Conservation (phyloP, 2,888 invertebrate species). For the Archaeoteleia sp. region DNA sequence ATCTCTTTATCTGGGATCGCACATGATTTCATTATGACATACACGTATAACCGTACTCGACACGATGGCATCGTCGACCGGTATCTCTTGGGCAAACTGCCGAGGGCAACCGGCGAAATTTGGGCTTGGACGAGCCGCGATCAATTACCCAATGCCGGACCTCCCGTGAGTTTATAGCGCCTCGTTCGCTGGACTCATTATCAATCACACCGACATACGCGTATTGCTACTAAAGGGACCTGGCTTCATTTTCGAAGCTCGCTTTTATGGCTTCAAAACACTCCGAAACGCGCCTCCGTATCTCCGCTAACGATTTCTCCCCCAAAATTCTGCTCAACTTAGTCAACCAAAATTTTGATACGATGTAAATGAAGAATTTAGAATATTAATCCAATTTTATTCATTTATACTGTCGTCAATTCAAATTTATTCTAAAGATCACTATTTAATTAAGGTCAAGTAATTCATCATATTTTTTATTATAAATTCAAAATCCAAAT, state of each 20-base stretch:
- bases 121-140: slow-evolving; percentile 48
- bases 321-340: slow-evolving; percentile 1
- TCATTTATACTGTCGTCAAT: too few species aligned
- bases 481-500: too few species aligned
- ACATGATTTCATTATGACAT: slow-evolving; percentile 54
- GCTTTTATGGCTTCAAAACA: slow-evolving; percentile 25
- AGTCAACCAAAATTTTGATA: slow-evolving; percentile 2
- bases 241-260: slow-evolving; percentile 16
- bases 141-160: slow-evolving; percentile 59
- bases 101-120: slow-evolving; percentile 52
- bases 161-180: slow-evolving; percentile 60
- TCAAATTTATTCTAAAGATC: too few species aligned
- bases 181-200: slow-evolving; percentile 55
- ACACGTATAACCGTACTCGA: slow-evolving; percentile 48
- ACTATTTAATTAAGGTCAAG: too few species aligned
- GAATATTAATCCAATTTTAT: too few species aligned
- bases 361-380: not conserved
- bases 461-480: too few species aligned
- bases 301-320: slow-evolving; percentile 5
- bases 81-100: slow-evolving; percentile 52
- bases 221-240: slow-evolving; percentile 44
- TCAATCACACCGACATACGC: slow-evolving; percentile 53
- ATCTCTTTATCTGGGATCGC: slow-evolving; percentile 53
- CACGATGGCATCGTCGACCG: slow-evolving; percentile 45
- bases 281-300: slow-evolving; percentile 3